Evolutionary conservation across 1,140 invertebrate genomes (phyloP).

Genomic region (Conus ventricosus): DNA sequence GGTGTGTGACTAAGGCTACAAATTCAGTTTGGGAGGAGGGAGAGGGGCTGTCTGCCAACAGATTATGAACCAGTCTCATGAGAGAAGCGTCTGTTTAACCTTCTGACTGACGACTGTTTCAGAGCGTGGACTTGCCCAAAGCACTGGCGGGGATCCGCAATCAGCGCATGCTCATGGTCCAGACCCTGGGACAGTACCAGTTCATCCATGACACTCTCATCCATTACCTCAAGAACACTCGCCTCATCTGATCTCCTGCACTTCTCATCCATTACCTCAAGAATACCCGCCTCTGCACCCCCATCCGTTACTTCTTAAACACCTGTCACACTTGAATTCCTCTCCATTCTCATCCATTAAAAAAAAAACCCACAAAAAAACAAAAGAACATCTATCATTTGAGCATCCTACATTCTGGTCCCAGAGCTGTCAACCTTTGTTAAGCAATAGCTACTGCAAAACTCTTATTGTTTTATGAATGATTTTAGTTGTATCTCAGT

Average conservation of each 20-base stretch:
- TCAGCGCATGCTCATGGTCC: constrained; percentile 89
- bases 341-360: not conserved
- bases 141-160: constrained; percentile 85
- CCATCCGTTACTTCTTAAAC: too few species aligned
- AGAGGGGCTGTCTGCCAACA: too few species aligned
- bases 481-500: too few species aligned
- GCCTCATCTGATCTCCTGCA: constrained; percentile 81
- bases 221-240: constrained; percentile 88
- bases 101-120: constrained; percentile 27
- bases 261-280: not conserved
- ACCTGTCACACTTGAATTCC: too few species aligned
- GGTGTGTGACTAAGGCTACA: not conserved
- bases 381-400: not conserved
- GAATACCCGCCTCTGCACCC: not conserved
- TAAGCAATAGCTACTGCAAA: too few species aligned
- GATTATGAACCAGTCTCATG: too few species aligned
- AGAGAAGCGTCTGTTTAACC: too few species aligned
- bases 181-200: constrained; percentile 90
- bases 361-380: not conserved
- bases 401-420: too few species aligned
- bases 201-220: constrained; percentile 91
- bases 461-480: too few species aligned
- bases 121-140: constrained; percentile 80
- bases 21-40: too few species aligned
- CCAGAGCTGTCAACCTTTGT: too few species aligned